phyloP scores from a whole-genome alignment of 2,797 vertebrate genomes.

The Crax fasciolata region DNA sequence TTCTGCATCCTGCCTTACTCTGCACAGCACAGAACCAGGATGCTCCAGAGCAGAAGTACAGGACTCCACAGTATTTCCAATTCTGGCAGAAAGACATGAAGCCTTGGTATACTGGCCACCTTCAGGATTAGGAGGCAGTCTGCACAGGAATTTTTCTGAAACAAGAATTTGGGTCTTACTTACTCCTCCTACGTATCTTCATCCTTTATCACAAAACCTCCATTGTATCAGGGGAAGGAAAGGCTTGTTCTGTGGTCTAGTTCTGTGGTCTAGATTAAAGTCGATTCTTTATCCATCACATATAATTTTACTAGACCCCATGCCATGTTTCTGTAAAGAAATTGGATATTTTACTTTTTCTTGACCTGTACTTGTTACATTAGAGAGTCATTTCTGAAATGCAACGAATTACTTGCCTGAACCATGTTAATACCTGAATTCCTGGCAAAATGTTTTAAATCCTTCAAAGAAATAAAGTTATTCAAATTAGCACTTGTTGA shows the following conservation, averaged over 20 bases:
- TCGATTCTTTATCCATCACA: conserved; percentile 4
- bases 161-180: neutral
- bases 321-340: conserved; percentile 8
- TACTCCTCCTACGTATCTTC: neutral
- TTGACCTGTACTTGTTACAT: neutral
- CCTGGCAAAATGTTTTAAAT: neutral
- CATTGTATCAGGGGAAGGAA: neutral
- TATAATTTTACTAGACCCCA: conserved; percentile 3
- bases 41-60: neutral
- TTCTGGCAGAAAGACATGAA: neutral
- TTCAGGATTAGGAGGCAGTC: neutral
- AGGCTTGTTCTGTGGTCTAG: neutral
- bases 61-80: neutral
- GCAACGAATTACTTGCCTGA: neutral
- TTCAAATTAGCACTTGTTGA: neutral
- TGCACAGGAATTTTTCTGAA: neutral
- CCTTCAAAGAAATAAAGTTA: neutral
- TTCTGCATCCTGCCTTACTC: neutral
- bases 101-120: fast-evolving
- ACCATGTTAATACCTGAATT: neutral
- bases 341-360: neutral
- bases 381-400: neutral
- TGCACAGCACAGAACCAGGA: fast-evolving
- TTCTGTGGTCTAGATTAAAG: neutral
- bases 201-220: conserved; percentile 27